Conservation (phyloP, 2,797 vertebrate genomes). For the Gymnopithys bicolor region DNA sequence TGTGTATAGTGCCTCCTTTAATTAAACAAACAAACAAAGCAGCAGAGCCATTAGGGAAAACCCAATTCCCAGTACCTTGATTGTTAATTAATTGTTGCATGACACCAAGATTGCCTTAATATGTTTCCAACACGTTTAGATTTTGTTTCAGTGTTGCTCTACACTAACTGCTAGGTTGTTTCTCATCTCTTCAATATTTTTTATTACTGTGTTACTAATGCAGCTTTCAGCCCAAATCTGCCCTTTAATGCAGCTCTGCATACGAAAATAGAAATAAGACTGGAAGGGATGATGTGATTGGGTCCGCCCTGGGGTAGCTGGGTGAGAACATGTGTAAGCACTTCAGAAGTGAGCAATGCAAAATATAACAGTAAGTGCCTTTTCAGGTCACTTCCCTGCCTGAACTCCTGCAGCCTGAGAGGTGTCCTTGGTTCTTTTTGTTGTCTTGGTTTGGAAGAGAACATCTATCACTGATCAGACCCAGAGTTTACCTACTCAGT, state of each 20-base stretch:
- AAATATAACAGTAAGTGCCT: not conserved
- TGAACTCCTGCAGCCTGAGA: not conserved
- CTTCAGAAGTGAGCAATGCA: not conserved
- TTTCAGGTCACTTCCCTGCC: not conserved
- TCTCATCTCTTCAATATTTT: not conserved
- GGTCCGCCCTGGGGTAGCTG: not conserved
- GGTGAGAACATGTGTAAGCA: not conserved
- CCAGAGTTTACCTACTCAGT: not conserved
- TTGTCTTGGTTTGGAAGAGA: not conserved
- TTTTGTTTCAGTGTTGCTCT: not conserved
- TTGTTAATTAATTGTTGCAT: not conserved
- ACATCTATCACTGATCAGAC: not conserved
- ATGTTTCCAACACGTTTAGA: not conserved
- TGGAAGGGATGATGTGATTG: slow-evolving; percentile 10
- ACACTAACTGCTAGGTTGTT: not conserved
- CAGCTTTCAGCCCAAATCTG: slow-evolving; percentile 48
- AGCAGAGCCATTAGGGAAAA: not conserved
- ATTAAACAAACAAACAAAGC: not conserved
- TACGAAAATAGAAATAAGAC: slow-evolving; percentile 19
- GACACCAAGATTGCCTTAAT: not conserved
- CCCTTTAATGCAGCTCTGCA: slow-evolving; percentile 21
- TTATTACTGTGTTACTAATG: not conserved
- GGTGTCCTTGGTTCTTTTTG: not conserved
- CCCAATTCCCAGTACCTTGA: not conserved
- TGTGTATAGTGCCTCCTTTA: not conserved